Evolutionary conservation across 37 sponge, comb jelly and placozoan species (phyloP).

Genomic region (Axinella damicornis): DNA sequence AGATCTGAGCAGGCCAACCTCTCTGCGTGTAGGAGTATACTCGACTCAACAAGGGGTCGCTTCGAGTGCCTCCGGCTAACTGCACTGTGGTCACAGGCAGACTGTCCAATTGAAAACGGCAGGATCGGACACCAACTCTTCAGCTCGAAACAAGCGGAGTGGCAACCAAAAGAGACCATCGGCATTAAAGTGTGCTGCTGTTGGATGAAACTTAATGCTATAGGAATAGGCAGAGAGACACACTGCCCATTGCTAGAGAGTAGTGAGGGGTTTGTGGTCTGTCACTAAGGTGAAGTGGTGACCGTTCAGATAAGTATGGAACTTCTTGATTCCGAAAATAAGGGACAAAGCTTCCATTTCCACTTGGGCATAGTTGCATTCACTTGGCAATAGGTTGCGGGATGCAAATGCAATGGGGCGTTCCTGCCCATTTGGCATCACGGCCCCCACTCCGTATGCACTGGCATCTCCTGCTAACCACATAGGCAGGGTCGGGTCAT

Average conservation of each 20-base stretch:
- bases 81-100: neutral
- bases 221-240: conserved; percentile 2
- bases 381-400: conserved; percentile 5
- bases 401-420: conserved; percentile 26
- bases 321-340: conserved; percentile 31
- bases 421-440: conserved; percentile 3
- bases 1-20: neutral
- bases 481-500: neutral
- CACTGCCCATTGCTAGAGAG: conserved; percentile 23
- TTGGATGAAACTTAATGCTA: neutral
- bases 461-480: conserved; percentile 15
- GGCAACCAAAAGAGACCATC: conserved; percentile 15
- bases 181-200: conserved; percentile 24
- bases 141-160: neutral
- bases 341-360: conserved; percentile 25
- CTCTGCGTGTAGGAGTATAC: neutral
- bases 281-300: conserved; percentile 4
- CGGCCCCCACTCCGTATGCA: conserved; percentile 30
- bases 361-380: conserved; percentile 28
- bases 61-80: conserved; percentile 32
- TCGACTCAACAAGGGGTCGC: conserved; percentile 11
- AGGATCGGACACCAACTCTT: neutral
- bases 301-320: conserved; percentile 18
- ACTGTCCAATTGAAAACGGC: too few relatives aligned
- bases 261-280: conserved; percentile 25